Base-by-base conservation (phyloP, 2,113 vertebrate genomes). In the Neomonachus schauinslandi region DNA sequence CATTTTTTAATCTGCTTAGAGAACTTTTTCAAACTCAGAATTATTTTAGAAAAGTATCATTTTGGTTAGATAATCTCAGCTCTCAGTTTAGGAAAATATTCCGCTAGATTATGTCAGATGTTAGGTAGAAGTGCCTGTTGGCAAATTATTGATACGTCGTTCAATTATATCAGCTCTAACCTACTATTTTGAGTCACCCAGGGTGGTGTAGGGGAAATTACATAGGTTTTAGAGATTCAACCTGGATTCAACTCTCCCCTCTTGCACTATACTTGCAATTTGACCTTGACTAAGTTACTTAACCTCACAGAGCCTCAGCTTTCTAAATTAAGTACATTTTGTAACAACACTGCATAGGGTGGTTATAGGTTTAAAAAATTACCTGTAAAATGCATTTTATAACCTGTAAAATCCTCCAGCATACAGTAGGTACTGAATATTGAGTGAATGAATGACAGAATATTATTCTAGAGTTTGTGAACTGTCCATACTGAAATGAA, bases 1-100 rank as follows among this genome's bases (percentile, higher is more conserved):
- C 46, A 2, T 53, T 88, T 80, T 88, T 95, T 81, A 81, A 94
- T 63, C 53, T 88, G 57, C 36, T 93, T 80, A 63, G 51, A 84
- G 42, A 84, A 96, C 24, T 84, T 92, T 96, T 76, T 82, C 26
- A 81, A 79, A 94, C 7, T 81, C 55, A 46, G n/a, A 94, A 92
- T 93, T 98, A 65, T 95, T 97, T 93, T 81, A 49, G 49, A 93
- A 94, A 31, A 82, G 51, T 61, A 72, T 96, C 33, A 16, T 69
- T 95, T 96, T 80, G 33, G 53, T 69, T 89, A 26, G 5, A 49
- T 89, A 74, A 93, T 69, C 39, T 74, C n/a, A 86, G 89, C 26
- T 67, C 46, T 96, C 87, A 71, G 33, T 51, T 94, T 94, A 59
- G 33, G 46, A 89, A 95, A 95, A 92, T 24, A 9, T 84, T 86